Evolutionary conservation across 2,888 invertebrate genomes (phyloP).

Genomic region (Mimumesa dahlbomi): DNA sequence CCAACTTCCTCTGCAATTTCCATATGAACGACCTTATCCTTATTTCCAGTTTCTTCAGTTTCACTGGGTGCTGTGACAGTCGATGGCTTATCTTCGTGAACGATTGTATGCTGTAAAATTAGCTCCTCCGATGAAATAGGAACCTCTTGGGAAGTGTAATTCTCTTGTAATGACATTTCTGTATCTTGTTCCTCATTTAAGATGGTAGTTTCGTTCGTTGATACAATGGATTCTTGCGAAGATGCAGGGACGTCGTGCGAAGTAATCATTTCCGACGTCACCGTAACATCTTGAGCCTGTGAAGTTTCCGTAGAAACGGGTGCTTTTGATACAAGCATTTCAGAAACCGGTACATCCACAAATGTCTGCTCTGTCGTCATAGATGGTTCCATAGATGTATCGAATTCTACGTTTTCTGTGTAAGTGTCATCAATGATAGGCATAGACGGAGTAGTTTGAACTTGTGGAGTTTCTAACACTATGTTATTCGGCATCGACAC

Average conservation of each 20-base stretch:
- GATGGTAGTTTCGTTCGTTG: conserved; percentile 39
- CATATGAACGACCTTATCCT: conserved; percentile 25
- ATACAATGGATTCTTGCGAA: conserved; percentile 45
- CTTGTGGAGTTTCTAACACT: conserved; percentile 63
- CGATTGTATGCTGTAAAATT: conserved; percentile 31
- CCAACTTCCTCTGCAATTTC: conserved; percentile 42
- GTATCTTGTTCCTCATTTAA: conserved; percentile 26
- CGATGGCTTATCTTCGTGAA: conserved; percentile 23
- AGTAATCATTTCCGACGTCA: conserved; percentile 51
- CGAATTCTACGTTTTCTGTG: conserved; percentile 65
- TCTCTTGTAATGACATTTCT: conserved; percentile 37
- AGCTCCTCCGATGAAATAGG: conserved; percentile 51
- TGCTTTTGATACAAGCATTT: conserved; percentile 69
- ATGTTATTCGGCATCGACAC: conserved; percentile 73
- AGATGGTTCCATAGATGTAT: conserved; percentile 50
- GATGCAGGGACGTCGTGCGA: conserved; percentile 40
- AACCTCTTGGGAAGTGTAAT: conserved; percentile 50
- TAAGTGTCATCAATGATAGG: conserved; percentile 77
- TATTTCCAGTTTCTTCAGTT: conserved; percentile 18
- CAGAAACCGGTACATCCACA: conserved; percentile 66
- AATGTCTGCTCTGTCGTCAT: conserved; percentile 61
- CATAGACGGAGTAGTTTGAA: conserved; percentile 77
- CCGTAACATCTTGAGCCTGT: conserved; percentile 43
- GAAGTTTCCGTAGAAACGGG: conserved; percentile 39
- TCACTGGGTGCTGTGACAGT: background rate